Evolutionary conservation across 2,888 invertebrate species (phyloP), one percentile per base, ranked within the genome.

Genomic region (Nebria brevicollis): DNA sequence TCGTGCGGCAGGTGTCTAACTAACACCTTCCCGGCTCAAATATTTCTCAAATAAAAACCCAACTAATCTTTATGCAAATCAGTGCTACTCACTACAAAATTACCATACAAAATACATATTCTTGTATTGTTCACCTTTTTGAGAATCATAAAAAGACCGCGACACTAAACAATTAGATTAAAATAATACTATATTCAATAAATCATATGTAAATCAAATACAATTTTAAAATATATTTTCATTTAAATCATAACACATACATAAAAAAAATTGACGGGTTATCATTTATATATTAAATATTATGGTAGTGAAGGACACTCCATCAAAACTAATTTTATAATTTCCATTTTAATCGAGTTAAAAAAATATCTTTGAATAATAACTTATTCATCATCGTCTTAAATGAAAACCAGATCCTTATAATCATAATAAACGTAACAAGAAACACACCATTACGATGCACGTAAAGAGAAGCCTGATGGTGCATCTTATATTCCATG

Each of bases 61-160:
- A 20, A 20, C n/a, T 73, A 66, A 78, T 66, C 66, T 41, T 65
- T 78, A 78, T 78, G 78, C 78, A 73, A 78, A 78, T 78, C 78
- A 15, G 5, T 66, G 73, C 26, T 73, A 64, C 42, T 34, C 34
- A 34, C 2, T 34, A 34, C 34, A 34, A 65, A 42, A 78, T 78
- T 78, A 72, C 15, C 73, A 78, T 78, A 73, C 66, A 72, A 78
- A 72, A 68, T 77, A 77, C 25, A 72, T n/a, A 65, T 13, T 20
- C 20, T 70, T 70, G 13, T 70, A 70, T 70, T 70, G 20, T 70
- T 70, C 70, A 7, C 8, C 4, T 54, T 54, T 54, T 54, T 13
- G 8, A 54, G 8, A 54, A 54, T 54, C 13, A 54, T 7, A 13
- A 8, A 54, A 54, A 54, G 8, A 54, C 8, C 54, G 54, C 54